A percentile compares a stretch with the other conserved stretches of the same genome.
Conservation (phyloP, 2,797 vertebrate genomes). For the Craterocephalus amniculus region DNA sequence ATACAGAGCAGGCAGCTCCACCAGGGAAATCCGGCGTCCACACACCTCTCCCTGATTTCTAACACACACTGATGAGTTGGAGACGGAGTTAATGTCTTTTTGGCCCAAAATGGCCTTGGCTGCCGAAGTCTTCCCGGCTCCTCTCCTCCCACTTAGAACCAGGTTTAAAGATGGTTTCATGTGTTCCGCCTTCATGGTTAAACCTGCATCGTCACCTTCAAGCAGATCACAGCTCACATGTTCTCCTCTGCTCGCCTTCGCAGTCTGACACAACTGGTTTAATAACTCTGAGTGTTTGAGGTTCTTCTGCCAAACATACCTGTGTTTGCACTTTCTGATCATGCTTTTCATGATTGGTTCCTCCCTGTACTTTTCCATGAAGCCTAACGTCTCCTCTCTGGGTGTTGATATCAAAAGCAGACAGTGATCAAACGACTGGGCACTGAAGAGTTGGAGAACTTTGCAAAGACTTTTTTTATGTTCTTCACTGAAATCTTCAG, state of each 20-base stretch:
- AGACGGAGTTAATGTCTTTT: not conserved
- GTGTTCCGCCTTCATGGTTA: too few species aligned
- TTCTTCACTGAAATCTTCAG: constrained; percentile 6
- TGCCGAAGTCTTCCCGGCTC: constrained; percentile 13
- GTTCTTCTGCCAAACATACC: not conserved
- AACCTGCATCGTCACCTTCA: constrained; percentile 4
- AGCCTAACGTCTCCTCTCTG: too few species aligned
- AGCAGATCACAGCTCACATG: not conserved
- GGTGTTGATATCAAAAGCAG: constrained; percentile 13
- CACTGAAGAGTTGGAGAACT: too few species aligned
- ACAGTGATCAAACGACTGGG: constrained; percentile 30
- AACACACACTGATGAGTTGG: constrained; percentile 19
- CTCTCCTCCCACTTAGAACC: constrained; percentile 31
- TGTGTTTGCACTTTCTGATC: rapidly evolving
- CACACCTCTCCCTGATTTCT: constrained; percentile 17
- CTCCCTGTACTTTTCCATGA: not conserved
- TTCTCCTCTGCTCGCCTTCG: too few species aligned
- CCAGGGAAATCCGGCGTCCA: constrained; percentile 22
- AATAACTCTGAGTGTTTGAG: too few species aligned
- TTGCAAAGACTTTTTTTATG: not conserved
- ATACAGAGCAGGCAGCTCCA: constrained; percentile 36
- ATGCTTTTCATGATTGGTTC: too few species aligned
- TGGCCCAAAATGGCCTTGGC: constrained; percentile 17
- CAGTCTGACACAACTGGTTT: too few species aligned
- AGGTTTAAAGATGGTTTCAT: constrained; percentile 24